phyloP scores from a whole-genome alignment of 2,113 vertebrate species.

The Ctenodactylus gundi region DNA sequence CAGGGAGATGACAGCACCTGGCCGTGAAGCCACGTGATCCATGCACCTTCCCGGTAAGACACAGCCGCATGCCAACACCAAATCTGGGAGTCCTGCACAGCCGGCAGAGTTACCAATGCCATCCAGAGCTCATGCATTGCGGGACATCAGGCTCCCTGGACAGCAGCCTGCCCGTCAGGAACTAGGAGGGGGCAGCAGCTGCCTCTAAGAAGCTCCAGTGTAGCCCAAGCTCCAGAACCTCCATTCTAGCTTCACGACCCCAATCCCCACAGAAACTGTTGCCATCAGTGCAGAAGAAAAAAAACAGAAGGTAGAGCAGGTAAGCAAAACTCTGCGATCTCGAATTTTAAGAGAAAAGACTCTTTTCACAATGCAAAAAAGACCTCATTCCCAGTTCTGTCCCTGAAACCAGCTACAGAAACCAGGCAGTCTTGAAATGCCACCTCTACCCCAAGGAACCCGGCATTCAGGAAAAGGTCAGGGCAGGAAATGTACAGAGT shows the following conservation, averaged over 20 bases:
- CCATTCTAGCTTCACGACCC: background rate
- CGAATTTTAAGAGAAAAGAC: background rate
- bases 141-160: background rate
- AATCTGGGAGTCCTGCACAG: no score
- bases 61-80: no score
- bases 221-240: background rate
- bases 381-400: background rate
- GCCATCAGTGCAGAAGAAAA: background rate
- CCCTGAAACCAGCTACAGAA: no score
- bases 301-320: background rate
- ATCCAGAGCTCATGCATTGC: no score
- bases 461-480: background rate
- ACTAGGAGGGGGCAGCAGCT: no score
- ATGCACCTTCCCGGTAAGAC: background rate
- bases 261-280: background rate
- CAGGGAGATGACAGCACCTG: background rate
- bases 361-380: background rate
- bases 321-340: background rate
- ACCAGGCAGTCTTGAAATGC: background rate
- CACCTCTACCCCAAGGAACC: background rate
- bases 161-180: fast-evolving
- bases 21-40: background rate
- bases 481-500: background rate
- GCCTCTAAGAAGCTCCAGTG: background rate
- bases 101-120: background rate